Evolutionary conservation across 2,888 invertebrate genomes (phyloP).

Genomic region (Heteromurus nitidus): DNA sequence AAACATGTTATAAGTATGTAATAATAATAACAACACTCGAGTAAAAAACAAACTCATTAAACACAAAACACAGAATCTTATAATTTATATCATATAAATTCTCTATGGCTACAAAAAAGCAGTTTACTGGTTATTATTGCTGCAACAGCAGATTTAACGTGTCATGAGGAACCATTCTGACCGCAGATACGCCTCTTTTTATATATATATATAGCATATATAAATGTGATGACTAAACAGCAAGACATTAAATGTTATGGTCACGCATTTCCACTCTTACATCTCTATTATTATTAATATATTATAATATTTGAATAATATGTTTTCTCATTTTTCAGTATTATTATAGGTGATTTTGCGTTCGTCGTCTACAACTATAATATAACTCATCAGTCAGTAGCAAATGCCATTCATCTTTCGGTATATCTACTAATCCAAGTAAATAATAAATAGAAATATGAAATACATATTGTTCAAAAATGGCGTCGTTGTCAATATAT

Average conservation of each 20-base stretch:
- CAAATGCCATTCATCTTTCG: constrained; percentile 44
- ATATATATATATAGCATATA: neutral
- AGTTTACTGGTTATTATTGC: constrained; percentile 56
- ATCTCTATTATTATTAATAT: constrained; percentile 22
- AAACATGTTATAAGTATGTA: constrained; percentile 43
- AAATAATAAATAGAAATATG: constrained; percentile 15
- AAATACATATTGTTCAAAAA: constrained; percentile 31
- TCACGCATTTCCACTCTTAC: neutral
- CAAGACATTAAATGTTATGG: neutral
- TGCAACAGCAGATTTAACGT: constrained; percentile 24
- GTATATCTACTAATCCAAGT: constrained; percentile 37
- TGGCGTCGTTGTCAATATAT: constrained; percentile 36
- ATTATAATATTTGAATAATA: constrained; percentile 12
- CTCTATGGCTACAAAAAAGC: constrained; percentile 54
- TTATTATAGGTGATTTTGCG: neutral
- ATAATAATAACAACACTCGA: constrained; percentile 43
- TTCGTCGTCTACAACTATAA: constrained; percentile 7
- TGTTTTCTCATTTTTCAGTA: neutral
- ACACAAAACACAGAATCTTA: constrained; percentile 14
- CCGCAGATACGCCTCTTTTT: neutral
- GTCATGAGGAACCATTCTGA: constrained; percentile 20
- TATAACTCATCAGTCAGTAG: constrained; percentile 50
- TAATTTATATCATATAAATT: constrained; percentile 18
- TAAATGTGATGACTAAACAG: constrained; percentile 8
- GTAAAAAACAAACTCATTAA: constrained; percentile 57